phyloP scores from a whole-genome alignment of 2,797 vertebrate species.

The Sebastiscus tertius region DNA sequence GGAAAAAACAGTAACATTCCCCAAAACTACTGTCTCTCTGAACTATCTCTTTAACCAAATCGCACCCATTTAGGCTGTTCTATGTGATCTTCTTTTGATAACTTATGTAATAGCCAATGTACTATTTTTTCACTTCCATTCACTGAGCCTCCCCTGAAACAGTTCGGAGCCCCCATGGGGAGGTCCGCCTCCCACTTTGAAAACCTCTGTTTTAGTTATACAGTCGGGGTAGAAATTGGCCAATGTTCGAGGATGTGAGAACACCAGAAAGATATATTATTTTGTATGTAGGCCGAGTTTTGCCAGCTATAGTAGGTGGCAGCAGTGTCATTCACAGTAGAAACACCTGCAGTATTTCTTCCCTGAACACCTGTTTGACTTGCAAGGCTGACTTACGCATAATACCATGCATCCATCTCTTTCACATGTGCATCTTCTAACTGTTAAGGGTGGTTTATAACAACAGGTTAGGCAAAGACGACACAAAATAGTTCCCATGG shows the following conservation, averaged over 20 bases:
- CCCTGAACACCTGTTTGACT: constrained; percentile 30
- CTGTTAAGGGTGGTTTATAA: neutral
- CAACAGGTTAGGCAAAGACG: neutral
- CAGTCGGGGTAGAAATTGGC: neutral
- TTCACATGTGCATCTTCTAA: neutral
- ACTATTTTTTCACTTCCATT: neutral
- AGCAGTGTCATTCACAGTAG: neutral
- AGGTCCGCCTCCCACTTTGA: no score
- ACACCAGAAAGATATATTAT: neutral
- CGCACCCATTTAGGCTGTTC: neutral
- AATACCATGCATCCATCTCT: neutral
- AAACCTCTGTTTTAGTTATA: no score
- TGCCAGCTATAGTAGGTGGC: constrained; percentile 1
- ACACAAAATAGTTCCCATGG: neutral
- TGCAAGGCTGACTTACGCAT: neutral
- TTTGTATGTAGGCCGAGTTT: neutral
- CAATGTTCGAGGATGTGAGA: neutral
- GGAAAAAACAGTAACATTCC: neutral
- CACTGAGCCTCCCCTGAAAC: neutral
- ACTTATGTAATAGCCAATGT: neutral
- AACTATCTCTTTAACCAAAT: neutral
- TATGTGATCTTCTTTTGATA: neutral
- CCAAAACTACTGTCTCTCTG: neutral
- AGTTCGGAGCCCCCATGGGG: neutral
- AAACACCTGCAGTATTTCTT: neutral